phyloP scores from a whole-genome alignment of 2,888 invertebrate genomes.

The Tuta absoluta region DNA sequence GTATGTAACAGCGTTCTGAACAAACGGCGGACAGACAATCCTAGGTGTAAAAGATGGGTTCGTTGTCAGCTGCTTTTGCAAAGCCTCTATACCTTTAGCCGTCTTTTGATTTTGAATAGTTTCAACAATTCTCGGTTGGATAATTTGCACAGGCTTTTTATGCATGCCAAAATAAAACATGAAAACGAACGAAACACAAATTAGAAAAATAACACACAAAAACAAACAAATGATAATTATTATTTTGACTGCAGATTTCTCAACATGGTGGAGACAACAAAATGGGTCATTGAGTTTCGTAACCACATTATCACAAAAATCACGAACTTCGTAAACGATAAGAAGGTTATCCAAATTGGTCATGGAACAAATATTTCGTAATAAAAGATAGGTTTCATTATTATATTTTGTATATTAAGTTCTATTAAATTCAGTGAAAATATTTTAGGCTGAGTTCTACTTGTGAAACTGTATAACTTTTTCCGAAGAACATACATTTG shows the following conservation, averaged over 20 bases:
- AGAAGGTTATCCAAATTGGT: background rate
- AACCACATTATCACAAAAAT: background rate
- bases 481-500: too few relatives aligned
- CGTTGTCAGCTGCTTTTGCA: conserved; percentile 74
- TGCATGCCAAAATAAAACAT: conserved; percentile 68
- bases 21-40: conserved; percentile 72
- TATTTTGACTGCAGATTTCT: background rate
- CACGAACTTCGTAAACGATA: background rate
- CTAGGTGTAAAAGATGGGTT: conserved; percentile 77
- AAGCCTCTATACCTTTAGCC: conserved; percentile 62
- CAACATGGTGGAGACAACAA: background rate
- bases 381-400: too few relatives aligned
- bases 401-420: too few relatives aligned
- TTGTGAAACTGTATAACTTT: too few relatives aligned
- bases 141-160: conserved; percentile 81
- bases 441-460: too few relatives aligned
- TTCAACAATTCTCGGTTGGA: conserved; percentile 78
- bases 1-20: conserved; percentile 64
- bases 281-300: background rate
- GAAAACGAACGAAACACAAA: conserved; percentile 65
- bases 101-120: conserved; percentile 63
- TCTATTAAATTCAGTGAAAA: too few relatives aligned
- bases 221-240: conserved; percentile 55
- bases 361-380: background rate
- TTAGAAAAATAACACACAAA: conserved; percentile 57